Percentiles rank a stretch among this genome's conserved stretches.
Conservation (phyloP, 2,888 invertebrate species). For the Idaea aversata region DNA sequence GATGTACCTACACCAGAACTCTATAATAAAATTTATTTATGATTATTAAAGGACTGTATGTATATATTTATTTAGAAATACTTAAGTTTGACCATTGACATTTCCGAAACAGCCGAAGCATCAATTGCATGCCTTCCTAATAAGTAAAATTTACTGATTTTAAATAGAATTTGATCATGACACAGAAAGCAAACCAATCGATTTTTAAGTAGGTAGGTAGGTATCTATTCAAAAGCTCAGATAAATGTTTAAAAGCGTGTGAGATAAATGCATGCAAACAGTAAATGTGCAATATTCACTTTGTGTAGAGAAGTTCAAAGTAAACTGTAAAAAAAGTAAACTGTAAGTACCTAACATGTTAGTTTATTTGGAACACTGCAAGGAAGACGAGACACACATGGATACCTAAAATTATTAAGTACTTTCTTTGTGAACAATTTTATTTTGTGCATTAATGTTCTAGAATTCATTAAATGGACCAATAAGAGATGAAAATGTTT, state of each 20-base stretch:
- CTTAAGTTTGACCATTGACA: background rate
- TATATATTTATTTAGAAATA: background rate
- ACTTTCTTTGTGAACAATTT: slow-evolving; percentile 37
- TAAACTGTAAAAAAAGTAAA: slow-evolving; percentile 33
- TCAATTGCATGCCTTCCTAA: background rate
- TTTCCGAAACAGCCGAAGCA: background rate
- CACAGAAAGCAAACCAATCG: slow-evolving; percentile 3
- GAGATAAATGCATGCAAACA: slow-evolving; percentile 70
- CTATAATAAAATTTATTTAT: background rate
- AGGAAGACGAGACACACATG: slow-evolving; percentile 55
- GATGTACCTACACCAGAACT: background rate
- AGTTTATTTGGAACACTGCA: slow-evolving; percentile 43
- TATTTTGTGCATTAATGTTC: slow-evolving; percentile 45
- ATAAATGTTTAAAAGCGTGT: slow-evolving; percentile 62
- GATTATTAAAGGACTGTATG: background rate
- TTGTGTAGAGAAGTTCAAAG: slow-evolving; percentile 55
- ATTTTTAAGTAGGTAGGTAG: background rate
- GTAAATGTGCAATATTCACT: slow-evolving; percentile 68
- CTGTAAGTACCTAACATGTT: slow-evolving; percentile 20
- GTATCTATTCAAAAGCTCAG: slow-evolving; percentile 48
- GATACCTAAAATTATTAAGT: slow-evolving; percentile 31
- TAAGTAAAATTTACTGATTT: slow-evolving; percentile 22
- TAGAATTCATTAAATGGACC: slow-evolving; percentile 2
- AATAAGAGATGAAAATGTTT: background rate
- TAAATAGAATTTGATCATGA: slow-evolving; percentile 35